Base-by-base conservation (phyloP, 1,140 invertebrate species). In the Aphaenogaster rudis region DNA sequence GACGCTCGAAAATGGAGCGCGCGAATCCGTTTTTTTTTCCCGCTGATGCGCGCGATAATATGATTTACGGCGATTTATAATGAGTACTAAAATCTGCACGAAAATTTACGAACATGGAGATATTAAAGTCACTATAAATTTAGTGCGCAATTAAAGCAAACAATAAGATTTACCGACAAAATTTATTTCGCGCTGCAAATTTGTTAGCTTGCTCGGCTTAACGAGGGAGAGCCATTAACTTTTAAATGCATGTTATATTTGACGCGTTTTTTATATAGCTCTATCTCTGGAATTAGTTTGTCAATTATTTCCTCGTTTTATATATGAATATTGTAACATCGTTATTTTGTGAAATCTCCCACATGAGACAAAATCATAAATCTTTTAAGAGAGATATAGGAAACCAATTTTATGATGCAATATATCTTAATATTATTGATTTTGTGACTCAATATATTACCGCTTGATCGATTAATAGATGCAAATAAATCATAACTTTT, bases 151-250 rank as follows among this genome's bases (percentile, higher is more conserved):
- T 79, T 79, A 79, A 78, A 59, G 7, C 36, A 63, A 64, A 79
- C 42, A 66, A 28, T 36, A 8, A 71, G 36, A 81, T 71, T 71
- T 71, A 42, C 48, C 64, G 5, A 4, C 13, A 42, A 42, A 54
- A 81, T 81, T 80, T 81, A 81, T 81, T 71, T 61, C 15, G 64
- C n/a, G 17, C 66, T 21, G n/a, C 21, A n/a, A 71, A 81, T 69
- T 67, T 52, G 61, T 69, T 81, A 79, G 11, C 57, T 66, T 45
- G 54, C 33, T 61, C 33, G 13, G 9, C n/a, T 66, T 79, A 66
- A 36, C 17, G 42, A 48, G 45, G 17, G 11, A 13, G 11, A 48
- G 61, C 42, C 28, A 66, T 79, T 66, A 66, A 48, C 9, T 67
- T 33, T 79, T 36, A 39, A 63, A 63, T 64, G 28, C 21, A 36